phyloP scores from a whole-genome alignment of 2,888 invertebrate species.

The Penaeus monodon region DNA sequence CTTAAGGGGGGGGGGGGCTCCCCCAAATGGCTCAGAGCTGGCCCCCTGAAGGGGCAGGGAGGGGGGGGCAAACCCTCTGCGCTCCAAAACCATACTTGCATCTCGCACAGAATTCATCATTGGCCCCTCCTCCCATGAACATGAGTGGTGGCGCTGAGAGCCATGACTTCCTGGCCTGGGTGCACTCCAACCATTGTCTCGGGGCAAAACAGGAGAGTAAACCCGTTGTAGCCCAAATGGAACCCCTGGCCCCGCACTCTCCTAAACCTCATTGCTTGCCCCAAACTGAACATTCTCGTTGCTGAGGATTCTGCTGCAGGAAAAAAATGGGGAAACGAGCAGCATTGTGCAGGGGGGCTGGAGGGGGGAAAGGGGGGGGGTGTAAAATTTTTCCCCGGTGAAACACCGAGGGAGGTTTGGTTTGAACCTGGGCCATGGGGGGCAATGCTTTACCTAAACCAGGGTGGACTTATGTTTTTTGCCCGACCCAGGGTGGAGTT shows the following conservation, averaged over 20 bases:
- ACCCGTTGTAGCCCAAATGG: conserved; percentile 20
- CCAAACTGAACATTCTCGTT: conserved; percentile 9
- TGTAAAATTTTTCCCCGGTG: not conserved
- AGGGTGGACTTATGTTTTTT: no score
- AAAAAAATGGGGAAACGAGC: not conserved
- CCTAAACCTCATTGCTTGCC: conserved; percentile 13
- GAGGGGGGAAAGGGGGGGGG: not conserved
- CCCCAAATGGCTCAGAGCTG: conserved; percentile 1
- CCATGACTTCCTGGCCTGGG: conserved; percentile 9
- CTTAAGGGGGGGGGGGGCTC: not conserved
- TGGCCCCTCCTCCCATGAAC: conserved; percentile 39
- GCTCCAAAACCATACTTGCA: not conserved
- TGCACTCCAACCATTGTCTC: not conserved
- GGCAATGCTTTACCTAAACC: no score
- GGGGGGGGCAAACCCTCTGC: conserved; percentile 28
- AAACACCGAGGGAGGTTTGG: not conserved
- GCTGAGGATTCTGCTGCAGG: not conserved
- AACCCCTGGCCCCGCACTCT: conserved; percentile 3
- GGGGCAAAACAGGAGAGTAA: conserved; percentile 3
- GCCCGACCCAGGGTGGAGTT: not conserved
- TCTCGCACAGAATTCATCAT: not conserved
- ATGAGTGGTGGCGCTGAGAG: conserved; percentile 42
- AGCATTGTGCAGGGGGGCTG: not conserved
- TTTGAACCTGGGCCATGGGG: no score
- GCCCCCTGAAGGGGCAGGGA: conserved; percentile 45